Base-by-base conservation (phyloP, 2,888 invertebrate species). In the Drosophila fungiperda region DNA sequence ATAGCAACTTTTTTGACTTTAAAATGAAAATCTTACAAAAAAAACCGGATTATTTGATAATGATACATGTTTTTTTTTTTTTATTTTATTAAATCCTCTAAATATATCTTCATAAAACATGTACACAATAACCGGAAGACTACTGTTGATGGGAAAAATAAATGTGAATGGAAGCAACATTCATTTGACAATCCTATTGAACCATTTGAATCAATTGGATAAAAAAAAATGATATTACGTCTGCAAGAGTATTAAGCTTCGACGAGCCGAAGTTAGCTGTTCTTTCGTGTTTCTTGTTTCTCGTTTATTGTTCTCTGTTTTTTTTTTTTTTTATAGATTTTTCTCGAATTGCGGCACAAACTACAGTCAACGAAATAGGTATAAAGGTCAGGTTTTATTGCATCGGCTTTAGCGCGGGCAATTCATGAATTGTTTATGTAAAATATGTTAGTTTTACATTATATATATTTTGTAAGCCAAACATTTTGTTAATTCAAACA, bases 321-420 rank as follows among this genome's bases (percentile, higher is more conserved):
- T 29, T 29, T 29, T 29, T 29, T 5, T 26, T 26, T 26, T 54
- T 12, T 49, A 38, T 49, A 38, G 35, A 42, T 29, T 33, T 52
- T 48, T 68, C 45, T 72, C 76, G 72, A 76, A 83, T 79, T 83
- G 80, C 91, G 92, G 92, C 91, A 91, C 91, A 92, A 92, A 92
- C 92, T 92, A 92, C 92, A 92, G 92, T 92, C 92, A 91, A 91
- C 92, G 92, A 92, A 91, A 91, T 88, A 89, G 92, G 91, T 92
- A 92, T 91, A 92, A 92, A 92, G 92, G 92, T 91, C 90, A 89
- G 89, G 78, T 78, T 53, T 42, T 65, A 15, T 66, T 73, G 64
- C 69, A 42, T 70, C 60, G 54, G 49, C 72, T 42, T 55, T 32
- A 17, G 54, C 65, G 35, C 26, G 60, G 42, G 66, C 71, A 65